Evolutionary conservation across 2,797 vertebrate species (phyloP).

Genomic region (Pantherophis vulpinus): DNA sequence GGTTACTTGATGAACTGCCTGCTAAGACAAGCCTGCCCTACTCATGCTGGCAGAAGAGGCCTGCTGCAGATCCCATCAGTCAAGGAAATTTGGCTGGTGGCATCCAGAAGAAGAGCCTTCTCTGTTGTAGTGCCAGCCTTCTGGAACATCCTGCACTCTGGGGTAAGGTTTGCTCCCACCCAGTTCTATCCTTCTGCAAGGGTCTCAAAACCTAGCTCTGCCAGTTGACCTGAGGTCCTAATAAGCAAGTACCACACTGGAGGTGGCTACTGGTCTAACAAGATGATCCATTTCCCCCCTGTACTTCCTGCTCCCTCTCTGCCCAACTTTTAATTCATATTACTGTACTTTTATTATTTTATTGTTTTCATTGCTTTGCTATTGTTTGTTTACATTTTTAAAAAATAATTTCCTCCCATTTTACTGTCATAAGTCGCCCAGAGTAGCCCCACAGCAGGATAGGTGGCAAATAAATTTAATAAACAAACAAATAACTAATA

Average conservation of each 20-base stretch:
- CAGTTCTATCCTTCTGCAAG: too few relatives aligned
- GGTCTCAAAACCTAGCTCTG: not conserved
- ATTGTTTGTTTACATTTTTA: not conserved
- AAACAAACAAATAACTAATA: not conserved
- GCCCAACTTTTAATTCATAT: not conserved
- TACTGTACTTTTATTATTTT: not conserved
- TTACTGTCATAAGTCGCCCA: not conserved
- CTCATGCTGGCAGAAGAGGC: not conserved
- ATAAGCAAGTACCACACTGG: not conserved
- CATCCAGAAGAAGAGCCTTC: not conserved
- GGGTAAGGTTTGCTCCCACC: not conserved
- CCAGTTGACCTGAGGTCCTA: not conserved
- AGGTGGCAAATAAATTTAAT: not conserved
- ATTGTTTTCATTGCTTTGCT: not conserved
- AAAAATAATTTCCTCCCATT: not conserved
- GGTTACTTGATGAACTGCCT: not conserved
- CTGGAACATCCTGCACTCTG: not conserved
- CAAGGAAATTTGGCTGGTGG: not conserved
- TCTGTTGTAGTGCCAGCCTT: not conserved
- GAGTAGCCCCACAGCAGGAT: not conserved
- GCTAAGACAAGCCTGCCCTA: not conserved
- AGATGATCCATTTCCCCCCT: not conserved
- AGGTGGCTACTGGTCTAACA: not conserved
- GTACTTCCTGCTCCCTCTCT: not conserved
- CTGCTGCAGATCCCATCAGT: not conserved